Evolutionary conservation across 2,888 invertebrate species (phyloP), one percentile per base, ranked within the genome.

Genomic region (Tachina lurida): DNA sequence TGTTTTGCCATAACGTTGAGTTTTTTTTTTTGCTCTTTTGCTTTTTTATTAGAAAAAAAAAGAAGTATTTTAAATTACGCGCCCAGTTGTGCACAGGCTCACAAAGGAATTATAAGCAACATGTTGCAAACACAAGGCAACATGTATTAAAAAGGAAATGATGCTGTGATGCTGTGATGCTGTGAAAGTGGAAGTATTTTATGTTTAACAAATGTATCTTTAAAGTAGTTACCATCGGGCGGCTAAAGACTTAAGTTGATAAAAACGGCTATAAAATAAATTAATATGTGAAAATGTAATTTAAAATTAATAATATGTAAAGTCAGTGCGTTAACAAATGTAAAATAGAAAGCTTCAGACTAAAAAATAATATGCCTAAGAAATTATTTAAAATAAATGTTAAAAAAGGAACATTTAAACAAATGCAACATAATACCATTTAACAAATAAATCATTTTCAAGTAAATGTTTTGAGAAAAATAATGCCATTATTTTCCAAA

Each of bases 141-240:
- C 67, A 81, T 74, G 47, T 74, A n/a, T 1, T 45, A 10, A 31
- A 10, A n/a, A 19, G 19, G 47, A 52, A 49, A 49, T 81, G 77
- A 13, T 22, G 7, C 15, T 58, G 8, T 22, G 7, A 8, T 58
- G 8, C 8, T 31, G 10, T 12, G 74, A 67, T 76, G 63, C 45
- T 67, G 58, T 41, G 15, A 49, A 65, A 60, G 45, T 65, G 19
- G 60, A 52, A 68, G 43, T 43, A 41, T 62, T 77, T 68, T 43
- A 41, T 41, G 22, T 47, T 19, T 12, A 31, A 10, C 8, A 47
- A 78, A 62, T 19, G 60, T 41, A 76, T 56, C 78, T 43, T 73
- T 79, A 7, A 19, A 68, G 71, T 76, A 86, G 86, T 86, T 76
- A 73, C 22, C 67, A 56, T 22, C 76, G 60, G 49, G 65, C 62